Evolutionary conservation across 2,797 vertebrate species (phyloP).

Genomic region (Acanthornis magna): DNA sequence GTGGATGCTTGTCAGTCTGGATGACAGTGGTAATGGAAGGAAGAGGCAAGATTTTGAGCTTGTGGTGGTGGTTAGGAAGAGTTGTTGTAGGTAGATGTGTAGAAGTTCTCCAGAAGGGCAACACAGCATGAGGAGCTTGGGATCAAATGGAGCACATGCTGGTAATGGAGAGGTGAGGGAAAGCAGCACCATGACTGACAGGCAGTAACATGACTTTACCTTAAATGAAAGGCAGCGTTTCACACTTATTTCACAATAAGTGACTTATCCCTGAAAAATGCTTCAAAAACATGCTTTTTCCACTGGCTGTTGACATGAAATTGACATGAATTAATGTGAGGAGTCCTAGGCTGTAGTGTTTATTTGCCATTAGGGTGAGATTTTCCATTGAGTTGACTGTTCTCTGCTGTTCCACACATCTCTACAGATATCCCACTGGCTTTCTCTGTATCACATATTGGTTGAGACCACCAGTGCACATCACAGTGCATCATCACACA

Average conservation of each 20-base stretch:
- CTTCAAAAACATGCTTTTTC: neutral
- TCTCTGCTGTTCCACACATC: fast-evolving
- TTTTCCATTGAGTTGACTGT: neutral
- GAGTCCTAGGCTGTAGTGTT: neutral
- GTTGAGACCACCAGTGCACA: neutral
- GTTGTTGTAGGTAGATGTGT: neutral
- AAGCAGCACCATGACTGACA: neutral
- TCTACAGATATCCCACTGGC: neutral
- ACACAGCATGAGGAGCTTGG: neutral
- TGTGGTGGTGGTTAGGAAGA: neutral
- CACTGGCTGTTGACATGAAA: neutral
- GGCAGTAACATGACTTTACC: neutral
- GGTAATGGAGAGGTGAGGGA: neutral
- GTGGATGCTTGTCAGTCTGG: neutral
- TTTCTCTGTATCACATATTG: neutral
- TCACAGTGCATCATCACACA: no score
- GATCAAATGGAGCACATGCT: neutral
- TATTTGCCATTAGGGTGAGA: neutral
- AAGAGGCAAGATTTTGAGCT: neutral
- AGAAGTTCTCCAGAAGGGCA: neutral
- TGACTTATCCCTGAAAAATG: neutral
- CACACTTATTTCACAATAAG: neutral
- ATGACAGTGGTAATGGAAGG: neutral
- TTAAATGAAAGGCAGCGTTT: neutral
- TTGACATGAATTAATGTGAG: neutral